These are phyloP conservation scores for Accipiter virgatus DNA, from an alignment of 2,113 vertebrate species.

Conservation along the genomic window DNA sequence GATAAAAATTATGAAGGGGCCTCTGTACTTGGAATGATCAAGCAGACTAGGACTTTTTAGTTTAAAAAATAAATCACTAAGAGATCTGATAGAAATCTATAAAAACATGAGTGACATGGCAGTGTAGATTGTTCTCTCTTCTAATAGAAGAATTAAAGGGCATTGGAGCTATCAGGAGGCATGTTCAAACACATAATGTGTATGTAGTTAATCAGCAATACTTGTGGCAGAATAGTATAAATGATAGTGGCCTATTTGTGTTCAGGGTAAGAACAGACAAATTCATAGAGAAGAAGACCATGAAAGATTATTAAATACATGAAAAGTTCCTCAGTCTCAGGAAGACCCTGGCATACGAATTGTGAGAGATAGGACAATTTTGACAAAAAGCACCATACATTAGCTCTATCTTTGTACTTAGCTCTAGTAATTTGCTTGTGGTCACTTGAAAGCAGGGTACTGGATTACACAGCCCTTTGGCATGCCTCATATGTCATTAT, in stretches of 20 bases:
- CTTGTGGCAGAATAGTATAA: neutral
- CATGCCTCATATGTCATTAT: neutral
- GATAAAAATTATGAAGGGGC: neutral
- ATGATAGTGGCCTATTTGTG: fast-evolving
- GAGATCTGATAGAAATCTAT: neutral
- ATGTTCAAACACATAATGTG: neutral
- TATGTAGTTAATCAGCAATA: neutral
- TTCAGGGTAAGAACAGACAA: neutral
- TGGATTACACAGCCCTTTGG: neutral
- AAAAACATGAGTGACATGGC: neutral
- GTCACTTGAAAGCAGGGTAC: neutral
- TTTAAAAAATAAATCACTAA: neutral
- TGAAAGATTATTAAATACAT: neutral
- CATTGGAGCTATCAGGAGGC: neutral
- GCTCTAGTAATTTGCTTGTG: fast-evolving
- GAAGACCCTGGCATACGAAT: neutral
- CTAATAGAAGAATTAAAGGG: neutral
- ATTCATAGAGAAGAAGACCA: neutral
- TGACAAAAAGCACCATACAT: fast-evolving
- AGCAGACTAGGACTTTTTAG: neutral
- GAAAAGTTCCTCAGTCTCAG: neutral
- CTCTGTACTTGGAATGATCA: neutral
- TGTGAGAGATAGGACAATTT: neutral
- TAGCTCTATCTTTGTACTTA: neutral
- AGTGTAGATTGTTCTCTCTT: neutral